Evolutionary conservation across 1,140 invertebrate genomes (phyloP), one percentile per base, ranked within the genome.

Genomic region (Rhagoletis zephyria): DNA sequence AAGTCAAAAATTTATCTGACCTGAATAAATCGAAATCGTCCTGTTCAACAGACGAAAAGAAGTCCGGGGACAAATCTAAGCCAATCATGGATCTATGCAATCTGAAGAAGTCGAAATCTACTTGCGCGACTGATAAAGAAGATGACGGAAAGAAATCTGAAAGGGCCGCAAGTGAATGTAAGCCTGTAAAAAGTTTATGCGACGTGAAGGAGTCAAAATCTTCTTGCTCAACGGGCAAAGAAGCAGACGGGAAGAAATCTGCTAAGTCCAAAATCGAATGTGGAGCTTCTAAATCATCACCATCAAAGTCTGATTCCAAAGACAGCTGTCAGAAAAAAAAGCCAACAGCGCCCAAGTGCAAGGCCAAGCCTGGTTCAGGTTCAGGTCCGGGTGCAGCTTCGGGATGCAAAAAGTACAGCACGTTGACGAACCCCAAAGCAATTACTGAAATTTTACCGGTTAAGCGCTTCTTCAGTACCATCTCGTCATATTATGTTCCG

Each of bases 201-300:
- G 70, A 77, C 12, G 2, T 14, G n/a, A 77, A 51, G 70, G 48
- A 77, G 30, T 77, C 70, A 5, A 77, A 77, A 77, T 77, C 70
- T 3, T 48, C 40, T 1, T 10, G 10, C 67, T 14, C 40, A 16
- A 45, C 9, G 70, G 42, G 48, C 70, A 51, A 77, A 48, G 48
- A 51, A 48, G 3, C 45, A 5, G 70, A 48, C 12, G 16, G 45
- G 2, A 77, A 77, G 12, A 1, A 40, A 9, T 48, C 45, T 12
- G 10, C 9, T n/a, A 45, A n/a, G 14, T 51, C 70, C 9, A 51
- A 77, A 48, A 16, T 4, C 19, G 60, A 56, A 85, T 19, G 10
- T 67, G 65, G 10, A 67, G 42, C 19, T 9, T 16, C 4, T 5
- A n/a, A 74, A n/a, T 45, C 45, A 14, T 45, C 67, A 3, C 16